A percentile compares a stretch with the other conserved stretches of the same genome.
Evolutionary conservation across 2,113 vertebrate species (phyloP).

Genomic region (Calonectris borealis): DNA sequence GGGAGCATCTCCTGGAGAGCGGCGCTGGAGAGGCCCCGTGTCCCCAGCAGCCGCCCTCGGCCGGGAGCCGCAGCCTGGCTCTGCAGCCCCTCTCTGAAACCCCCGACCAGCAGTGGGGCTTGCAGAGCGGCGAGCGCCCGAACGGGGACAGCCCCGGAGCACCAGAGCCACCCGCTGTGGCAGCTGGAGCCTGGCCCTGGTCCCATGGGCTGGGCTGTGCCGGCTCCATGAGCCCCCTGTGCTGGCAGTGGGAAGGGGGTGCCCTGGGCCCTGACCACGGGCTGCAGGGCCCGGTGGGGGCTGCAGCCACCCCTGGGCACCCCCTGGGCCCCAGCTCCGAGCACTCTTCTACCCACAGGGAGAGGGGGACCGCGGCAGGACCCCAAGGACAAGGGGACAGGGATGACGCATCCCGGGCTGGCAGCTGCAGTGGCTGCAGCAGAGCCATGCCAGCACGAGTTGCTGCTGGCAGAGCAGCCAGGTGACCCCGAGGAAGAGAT

Average conservation of each 20-base stretch:
- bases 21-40: accelerated
- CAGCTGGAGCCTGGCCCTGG: not conserved
- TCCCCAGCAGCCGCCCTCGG: not conserved
- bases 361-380: not conserved
- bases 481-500: not conserved
- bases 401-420: not conserved
- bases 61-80: accelerated
- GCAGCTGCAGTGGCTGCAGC: not conserved
- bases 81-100: too few species aligned
- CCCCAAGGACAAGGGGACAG: not conserved
- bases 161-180: accelerated
- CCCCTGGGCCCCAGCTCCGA: accelerated
- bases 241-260: not conserved
- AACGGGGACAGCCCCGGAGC: accelerated
- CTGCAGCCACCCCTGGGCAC: not conserved
- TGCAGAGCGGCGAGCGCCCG: accelerated
- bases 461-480: slow-evolving; percentile 29
- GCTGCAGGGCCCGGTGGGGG: not conserved
- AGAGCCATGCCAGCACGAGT: not conserved
- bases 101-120: not conserved
- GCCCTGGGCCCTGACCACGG: accelerated
- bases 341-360: accelerated
- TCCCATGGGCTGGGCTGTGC: accelerated
- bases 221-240: not conserved
- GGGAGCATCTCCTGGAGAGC: accelerated